phyloP scores from a whole-genome alignment of 2,888 invertebrate species.

The Clostera curtula region DNA sequence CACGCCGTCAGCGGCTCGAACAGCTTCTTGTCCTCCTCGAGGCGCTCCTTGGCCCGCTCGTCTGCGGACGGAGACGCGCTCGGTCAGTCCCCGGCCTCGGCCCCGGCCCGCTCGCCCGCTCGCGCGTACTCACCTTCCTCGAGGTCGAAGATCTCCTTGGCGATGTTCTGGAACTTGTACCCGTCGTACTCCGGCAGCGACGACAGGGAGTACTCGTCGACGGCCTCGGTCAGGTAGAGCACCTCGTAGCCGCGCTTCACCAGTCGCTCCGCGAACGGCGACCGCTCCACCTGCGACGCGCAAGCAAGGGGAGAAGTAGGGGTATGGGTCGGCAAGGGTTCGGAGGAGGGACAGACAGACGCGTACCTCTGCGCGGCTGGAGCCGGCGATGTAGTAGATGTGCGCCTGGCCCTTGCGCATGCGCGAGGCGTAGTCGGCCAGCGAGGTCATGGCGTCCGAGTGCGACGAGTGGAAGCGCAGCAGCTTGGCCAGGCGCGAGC shows the following conservation, averaged over 20 bases:
- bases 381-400: constrained; percentile 97
- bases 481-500: constrained; percentile 95
- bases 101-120: background rate
- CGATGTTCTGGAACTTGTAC: constrained; percentile 99
- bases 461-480: constrained; percentile 92
- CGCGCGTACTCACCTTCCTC: constrained; percentile 76
- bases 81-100: background rate
- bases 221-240: constrained; percentile 94
- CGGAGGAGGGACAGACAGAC: background rate
- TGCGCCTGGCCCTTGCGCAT: constrained; percentile 97
- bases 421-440: constrained; percentile 92
- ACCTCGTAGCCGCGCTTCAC: constrained; percentile 96
- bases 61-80: constrained; percentile 31
- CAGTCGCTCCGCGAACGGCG: constrained; percentile 97
- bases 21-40: constrained; percentile 83
- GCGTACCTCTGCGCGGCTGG: constrained; percentile 82
- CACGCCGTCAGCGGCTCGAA: constrained; percentile 94
- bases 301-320: background rate
- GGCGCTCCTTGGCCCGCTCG: constrained; percentile 80
- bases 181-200: constrained; percentile 98
- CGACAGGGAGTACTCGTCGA: constrained; percentile 98
- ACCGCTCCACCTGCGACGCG: constrained; percentile 81
- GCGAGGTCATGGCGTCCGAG: constrained; percentile 78
- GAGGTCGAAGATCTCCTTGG: constrained; percentile 96
- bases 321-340: background rate